Evolutionary conservation across 92 coral and sea anemone genomes (phyloP).

Genomic region (Phenganax subtilis): DNA sequence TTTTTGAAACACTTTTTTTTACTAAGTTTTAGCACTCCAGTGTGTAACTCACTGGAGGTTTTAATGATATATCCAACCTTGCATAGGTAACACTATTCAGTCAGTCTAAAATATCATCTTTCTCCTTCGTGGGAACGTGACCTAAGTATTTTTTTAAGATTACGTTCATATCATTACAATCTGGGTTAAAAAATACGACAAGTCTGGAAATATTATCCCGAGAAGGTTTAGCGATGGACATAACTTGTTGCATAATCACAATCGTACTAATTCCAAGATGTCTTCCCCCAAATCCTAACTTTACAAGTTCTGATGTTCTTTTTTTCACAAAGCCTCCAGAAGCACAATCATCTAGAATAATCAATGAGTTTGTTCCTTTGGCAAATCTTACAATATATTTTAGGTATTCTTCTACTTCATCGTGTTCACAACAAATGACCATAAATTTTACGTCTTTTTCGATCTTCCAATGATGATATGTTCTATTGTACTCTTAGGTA

Average conservation of each 20-base stretch:
- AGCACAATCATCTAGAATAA: constrained; percentile 22
- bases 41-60: constrained; percentile 4
- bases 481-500: no score
- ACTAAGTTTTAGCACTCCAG: background rate
- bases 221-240: constrained; percentile 20
- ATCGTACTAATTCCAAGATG: constrained; percentile 14
- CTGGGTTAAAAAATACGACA: constrained; percentile 21
- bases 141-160: constrained; percentile 22
- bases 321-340: background rate
- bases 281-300: constrained; percentile 20
- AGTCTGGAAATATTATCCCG: constrained; percentile 25
- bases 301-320: constrained; percentile 9
- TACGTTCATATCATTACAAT: constrained; percentile 12
- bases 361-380: background rate
- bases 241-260: constrained; percentile 27
- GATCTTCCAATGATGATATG: no score
- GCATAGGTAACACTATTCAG: background rate
- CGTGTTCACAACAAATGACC: background rate
- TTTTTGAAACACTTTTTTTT: no score
- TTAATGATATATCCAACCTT: background rate
- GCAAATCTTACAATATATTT: background rate
- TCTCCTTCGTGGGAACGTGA: background rate
- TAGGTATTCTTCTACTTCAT: background rate
- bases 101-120: background rate
- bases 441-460: no score